These are phyloP conservation scores for Epistrophella euchroma DNA, from an alignment of 2,888 invertebrate genomes.

Conservation along the genomic window DNA sequence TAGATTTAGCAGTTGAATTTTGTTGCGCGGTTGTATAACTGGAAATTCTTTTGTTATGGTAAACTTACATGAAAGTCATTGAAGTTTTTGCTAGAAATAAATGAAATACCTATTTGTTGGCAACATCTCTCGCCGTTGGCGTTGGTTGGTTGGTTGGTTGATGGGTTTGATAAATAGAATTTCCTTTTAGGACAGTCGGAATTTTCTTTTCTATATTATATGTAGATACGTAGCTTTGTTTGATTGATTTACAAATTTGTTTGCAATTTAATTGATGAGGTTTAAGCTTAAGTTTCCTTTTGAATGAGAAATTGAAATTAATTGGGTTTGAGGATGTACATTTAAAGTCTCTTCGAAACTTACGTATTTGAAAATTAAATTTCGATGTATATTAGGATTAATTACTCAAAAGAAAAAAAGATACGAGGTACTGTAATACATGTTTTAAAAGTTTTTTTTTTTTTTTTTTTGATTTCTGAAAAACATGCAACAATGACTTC, in stretches of 20 bases:
- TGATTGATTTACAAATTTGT: conserved; percentile 32
- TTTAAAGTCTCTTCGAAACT: neutral
- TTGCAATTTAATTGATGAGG: conserved; percentile 35
- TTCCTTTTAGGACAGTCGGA: neutral
- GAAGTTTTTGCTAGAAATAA: conserved; percentile 32
- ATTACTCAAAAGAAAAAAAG: no score
- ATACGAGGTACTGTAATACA: no score
- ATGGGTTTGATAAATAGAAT: no score
- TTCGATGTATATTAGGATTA: no score
- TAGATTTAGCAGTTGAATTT: conserved; percentile 44
- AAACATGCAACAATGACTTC: no score
- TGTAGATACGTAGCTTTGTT: neutral
- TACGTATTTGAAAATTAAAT: no score
- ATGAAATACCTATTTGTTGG: conserved; percentile 5
- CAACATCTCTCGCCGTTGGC: neutral
- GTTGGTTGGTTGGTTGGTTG: neutral
- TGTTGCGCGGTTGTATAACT: neutral
- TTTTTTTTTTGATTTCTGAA: no score
- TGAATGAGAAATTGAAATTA: conserved; percentile 9
- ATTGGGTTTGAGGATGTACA: neutral
- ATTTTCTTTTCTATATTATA: no score
- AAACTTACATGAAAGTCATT: conserved; percentile 48
- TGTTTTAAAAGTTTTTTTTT: no score
- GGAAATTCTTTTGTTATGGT: neutral
- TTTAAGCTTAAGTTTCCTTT: conserved; percentile 3